Evolutionary conservation across 2,888 invertebrate species (phyloP).

Genomic region (Nephrotoma guestfalica): DNA sequence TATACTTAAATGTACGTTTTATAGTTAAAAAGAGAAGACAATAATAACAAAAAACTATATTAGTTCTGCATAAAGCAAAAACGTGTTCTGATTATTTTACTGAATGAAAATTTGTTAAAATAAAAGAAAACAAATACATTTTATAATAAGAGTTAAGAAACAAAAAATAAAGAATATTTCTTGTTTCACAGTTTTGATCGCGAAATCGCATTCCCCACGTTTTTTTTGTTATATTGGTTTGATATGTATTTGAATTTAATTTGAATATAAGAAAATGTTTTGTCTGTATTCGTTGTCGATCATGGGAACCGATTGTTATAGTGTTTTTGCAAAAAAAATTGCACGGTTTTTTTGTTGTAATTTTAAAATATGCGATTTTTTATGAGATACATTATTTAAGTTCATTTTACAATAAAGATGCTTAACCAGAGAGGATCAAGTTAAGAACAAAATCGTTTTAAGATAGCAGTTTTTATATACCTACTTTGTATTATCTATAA

Average conservation of each 20-base stretch:
- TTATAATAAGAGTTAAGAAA: neutral
- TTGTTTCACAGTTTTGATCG: neutral
- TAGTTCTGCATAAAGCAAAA: neutral
- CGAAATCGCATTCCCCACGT: neutral
- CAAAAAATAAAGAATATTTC: neutral
- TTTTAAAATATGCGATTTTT: neutral
- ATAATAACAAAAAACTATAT: neutral
- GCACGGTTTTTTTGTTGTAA: conserved; percentile 2
- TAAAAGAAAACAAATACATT: neutral
- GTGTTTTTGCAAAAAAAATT: neutral
- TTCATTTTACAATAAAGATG: neutral
- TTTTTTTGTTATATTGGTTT: neutral
- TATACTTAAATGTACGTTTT: too few species aligned
- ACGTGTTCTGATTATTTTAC: neutral
- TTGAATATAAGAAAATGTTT: neutral
- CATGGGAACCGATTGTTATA: conserved; percentile 4
- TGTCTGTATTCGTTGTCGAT: conserved; percentile 3
- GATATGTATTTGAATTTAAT: neutral
- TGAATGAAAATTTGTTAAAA: neutral
- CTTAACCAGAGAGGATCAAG: neutral
- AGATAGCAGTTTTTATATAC: neutral
- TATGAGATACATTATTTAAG: neutral
- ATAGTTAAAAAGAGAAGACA: too few species aligned
- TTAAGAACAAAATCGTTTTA: neutral
- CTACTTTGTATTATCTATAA: too few species aligned